Evolutionary conservation across 1,140 invertebrate species (phyloP).

Genomic region (Saccostrea echinata): DNA sequence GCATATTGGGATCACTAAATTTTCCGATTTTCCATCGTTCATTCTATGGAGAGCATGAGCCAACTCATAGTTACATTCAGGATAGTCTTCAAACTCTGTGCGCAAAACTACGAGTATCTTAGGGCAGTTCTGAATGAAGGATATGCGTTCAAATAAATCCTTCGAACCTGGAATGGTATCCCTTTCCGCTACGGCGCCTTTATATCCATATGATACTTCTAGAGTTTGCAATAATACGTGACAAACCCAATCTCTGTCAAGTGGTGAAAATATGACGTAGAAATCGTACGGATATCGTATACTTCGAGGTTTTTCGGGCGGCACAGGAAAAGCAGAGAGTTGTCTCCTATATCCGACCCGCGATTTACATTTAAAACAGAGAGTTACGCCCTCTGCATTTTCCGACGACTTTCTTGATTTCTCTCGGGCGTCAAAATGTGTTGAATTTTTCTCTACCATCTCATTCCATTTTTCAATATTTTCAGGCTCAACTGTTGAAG

Average conservation of each 20-base stretch:
- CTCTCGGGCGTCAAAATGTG: not conserved
- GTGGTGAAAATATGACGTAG: slow-evolving; percentile 42
- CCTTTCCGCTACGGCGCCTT: slow-evolving; percentile 47
- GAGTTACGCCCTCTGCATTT: not conserved
- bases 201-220: slow-evolving; percentile 47
- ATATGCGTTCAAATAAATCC: not conserved
- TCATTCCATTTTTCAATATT: not conserved
- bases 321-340: slow-evolving; percentile 26
- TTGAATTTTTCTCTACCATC: not conserved
- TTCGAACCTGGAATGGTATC: slow-evolving; percentile 38
- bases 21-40: not conserved
- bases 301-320: slow-evolving; percentile 35
- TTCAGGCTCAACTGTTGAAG: not conserved
- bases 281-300: slow-evolving; percentile 44
- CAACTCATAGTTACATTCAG: slow-evolving; percentile 30
- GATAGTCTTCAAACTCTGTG: slow-evolving; percentile 3
- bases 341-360: slow-evolving; percentile 29
- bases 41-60: not conserved
- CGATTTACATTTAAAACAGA: not conserved
- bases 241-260: slow-evolving; percentile 52
- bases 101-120: slow-evolving; percentile 45
- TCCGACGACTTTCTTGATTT: not conserved
- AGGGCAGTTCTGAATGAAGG: slow-evolving; percentile 40
- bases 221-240: slow-evolving; percentile 46
- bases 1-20: slow-evolving; percentile 45